Conservation (phyloP, 2,113 vertebrate species). For the Melanerpes formicivorus region DNA sequence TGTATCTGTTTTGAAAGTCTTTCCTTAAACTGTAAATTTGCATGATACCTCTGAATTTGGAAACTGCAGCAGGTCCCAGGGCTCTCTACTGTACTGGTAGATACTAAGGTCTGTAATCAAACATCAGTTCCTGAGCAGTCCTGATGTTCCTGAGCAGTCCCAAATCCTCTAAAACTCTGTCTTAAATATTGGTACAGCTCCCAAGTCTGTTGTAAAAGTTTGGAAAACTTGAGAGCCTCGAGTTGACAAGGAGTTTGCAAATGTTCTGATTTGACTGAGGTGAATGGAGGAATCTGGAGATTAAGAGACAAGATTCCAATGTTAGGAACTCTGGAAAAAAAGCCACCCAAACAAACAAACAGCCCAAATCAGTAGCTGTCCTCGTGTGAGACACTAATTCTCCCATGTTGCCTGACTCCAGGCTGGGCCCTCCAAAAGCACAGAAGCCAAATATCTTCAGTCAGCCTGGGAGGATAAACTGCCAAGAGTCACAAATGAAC, state of each 20-base stretch:
- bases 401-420: background rate
- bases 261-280: background rate
- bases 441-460: background rate
- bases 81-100: background rate
- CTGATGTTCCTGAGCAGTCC: background rate
- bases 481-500: background rate
- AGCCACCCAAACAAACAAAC: background rate
- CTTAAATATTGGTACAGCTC: background rate
- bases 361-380: background rate
- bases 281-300: background rate
- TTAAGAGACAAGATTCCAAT: background rate
- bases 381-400: background rate
- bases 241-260: background rate
- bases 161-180: background rate
- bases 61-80: background rate
- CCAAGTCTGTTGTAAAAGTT: background rate
- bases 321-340: background rate
- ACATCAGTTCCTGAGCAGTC: background rate
- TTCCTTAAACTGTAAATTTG: background rate
- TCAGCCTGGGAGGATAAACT: background rate
- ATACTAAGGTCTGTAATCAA: background rate
- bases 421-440: background rate
- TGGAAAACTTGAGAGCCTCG: background rate
- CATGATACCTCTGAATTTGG: background rate
- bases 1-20: background rate